Conservation (phyloP, 2,888 invertebrate genomes). For the Taphrorychus bicolor region DNA sequence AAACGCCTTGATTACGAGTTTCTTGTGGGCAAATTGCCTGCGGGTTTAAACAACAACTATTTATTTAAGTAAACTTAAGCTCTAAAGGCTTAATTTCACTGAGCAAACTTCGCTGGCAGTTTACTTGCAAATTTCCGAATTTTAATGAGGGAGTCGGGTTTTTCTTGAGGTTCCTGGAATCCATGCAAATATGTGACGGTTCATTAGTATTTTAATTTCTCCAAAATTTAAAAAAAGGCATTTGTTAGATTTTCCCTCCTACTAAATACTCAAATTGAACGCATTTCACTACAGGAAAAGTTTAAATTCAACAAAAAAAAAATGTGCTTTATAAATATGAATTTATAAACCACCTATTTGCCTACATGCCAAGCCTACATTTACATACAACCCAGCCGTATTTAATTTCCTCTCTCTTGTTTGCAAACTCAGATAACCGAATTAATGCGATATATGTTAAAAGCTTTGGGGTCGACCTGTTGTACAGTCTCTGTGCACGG, state of each 20-base stretch:
- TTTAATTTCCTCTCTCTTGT: slow-evolving; percentile 2
- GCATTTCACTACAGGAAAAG: too few relatives aligned
- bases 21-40: not conserved
- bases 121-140: not conserved
- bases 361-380: not conserved
- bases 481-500: not conserved
- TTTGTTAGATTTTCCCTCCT: too few relatives aligned
- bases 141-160: not conserved
- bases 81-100: not conserved
- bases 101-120: not conserved
- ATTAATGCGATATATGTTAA: slow-evolving; percentile 6
- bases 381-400: not conserved
- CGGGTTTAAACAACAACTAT: not conserved
- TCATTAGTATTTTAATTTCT: not conserved
- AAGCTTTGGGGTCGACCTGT: not conserved
- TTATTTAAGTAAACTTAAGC: not conserved
- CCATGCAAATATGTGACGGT: not conserved
- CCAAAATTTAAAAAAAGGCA: too few relatives aligned
- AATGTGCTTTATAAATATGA: not conserved
- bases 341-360: not conserved
- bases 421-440: not conserved
- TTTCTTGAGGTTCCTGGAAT: not conserved
- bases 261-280: too few relatives aligned
- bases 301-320: too few relatives aligned
- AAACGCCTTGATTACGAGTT: not conserved